Evolutionary conservation across 2,113 vertebrate genomes (phyloP).

Genomic region (Hydrolagus affinis): DNA sequence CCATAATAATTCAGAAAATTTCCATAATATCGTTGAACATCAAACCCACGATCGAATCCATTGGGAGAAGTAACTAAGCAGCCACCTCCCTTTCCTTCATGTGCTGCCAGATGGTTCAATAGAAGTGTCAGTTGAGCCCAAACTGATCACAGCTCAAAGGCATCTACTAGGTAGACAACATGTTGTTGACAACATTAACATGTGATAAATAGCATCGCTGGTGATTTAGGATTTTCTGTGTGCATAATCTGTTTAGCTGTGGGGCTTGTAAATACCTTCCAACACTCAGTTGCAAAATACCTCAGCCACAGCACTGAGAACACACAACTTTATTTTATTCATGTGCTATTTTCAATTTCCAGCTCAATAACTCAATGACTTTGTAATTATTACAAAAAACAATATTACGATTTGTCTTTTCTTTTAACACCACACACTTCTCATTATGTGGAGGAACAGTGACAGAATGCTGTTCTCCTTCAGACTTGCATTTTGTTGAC

Average conservation of each 20-base stretch:
- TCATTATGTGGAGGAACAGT: not conserved
- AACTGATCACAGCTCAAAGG: not conserved
- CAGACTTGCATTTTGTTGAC: not conserved
- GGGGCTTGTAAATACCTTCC: not conserved
- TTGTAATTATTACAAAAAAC: conserved; percentile 19
- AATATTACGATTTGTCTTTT: not conserved
- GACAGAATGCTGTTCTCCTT: not conserved
- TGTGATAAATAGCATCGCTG: conserved; percentile 15
- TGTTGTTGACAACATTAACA: no score
- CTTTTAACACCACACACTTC: not conserved
- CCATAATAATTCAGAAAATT: not conserved
- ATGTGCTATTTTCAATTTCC: not conserved
- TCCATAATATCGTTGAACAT: not conserved
- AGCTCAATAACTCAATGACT: conserved; percentile 11
- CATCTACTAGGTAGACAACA: not conserved
- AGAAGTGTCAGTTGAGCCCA: not conserved
- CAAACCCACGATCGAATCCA: not conserved
- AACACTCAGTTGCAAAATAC: not conserved
- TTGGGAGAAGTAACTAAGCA: not conserved
- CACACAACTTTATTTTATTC: not conserved
- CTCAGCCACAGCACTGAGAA: not conserved
- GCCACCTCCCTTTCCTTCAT: not conserved
- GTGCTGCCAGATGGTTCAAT: not conserved
- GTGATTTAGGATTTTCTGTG: not conserved
- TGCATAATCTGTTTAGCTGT: not conserved